Base-by-base conservation (phyloP, 2,113 vertebrate genomes). In the Phylloscopus trochilus region DNA sequence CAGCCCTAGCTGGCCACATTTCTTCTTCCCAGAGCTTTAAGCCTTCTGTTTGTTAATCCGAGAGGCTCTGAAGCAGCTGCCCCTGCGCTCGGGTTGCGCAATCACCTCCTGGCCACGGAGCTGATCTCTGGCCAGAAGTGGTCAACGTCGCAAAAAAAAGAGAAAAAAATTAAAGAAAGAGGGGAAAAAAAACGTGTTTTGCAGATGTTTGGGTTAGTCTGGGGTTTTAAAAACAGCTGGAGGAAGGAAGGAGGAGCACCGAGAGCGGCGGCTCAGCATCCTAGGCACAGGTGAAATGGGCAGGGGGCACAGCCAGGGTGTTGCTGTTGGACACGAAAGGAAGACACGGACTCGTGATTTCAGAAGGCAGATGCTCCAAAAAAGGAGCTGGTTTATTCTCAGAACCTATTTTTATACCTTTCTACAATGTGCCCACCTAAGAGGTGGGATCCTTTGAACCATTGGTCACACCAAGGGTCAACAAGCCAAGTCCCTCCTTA, bases 61-160 rank as follows among this genome's bases (percentile, higher is more conserved):
- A 62, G 58, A 39, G n/a, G 24, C 55, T 62, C 46, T 18, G 13
- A 21, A 70, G 52, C n/a, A 60, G 37, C 63, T 4, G 13, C 9
- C 27, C 24, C 66, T 47, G 41, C 8, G 1, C 43, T 78, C 35
- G 1, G 52, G 11, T 15, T 63, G 43, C 3, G 0, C 39, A 75
- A 41, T 3, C 33, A n/a, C 20, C 21, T 53, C 63, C 16, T 83
- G 9, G 4, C 20, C 1, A 8, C 0, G 3, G 33, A 41, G 35
- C n/a, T 60, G n/a, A 60, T 60, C 85, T 52, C 67, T 76, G 72
- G 30, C 27, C 64, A 83, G 63, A 63, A 60, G 21, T 13, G 27
- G 51, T 37, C 58, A 55, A 63, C 82, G 33, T 13, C 1, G 3
- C 1, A 1, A 28, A 69, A 69, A 72, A 5, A 22, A 15, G 10